A percentile compares a stretch with the other conserved stretches of the same genome.
Evolutionary conservation across 2,113 vertebrate genomes (phyloP).

Genomic region (cattle (Bos taurus)): DNA sequence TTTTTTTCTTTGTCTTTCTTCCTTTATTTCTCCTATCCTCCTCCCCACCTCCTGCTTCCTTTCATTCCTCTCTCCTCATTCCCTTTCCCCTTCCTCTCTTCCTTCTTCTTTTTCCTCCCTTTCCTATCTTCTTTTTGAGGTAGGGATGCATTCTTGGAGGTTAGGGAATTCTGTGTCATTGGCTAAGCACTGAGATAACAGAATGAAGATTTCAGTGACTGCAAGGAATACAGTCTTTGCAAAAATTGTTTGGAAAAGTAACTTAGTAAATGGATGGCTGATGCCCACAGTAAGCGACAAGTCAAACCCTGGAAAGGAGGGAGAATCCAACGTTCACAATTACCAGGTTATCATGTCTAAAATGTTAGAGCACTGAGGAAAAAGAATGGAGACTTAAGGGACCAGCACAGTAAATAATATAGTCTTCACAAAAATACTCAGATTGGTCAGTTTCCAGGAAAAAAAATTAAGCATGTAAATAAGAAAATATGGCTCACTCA

Average conservation of each 20-base stretch:
- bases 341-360: background rate
- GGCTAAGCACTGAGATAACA: background rate
- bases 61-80: background rate
- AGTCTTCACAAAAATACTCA: background rate
- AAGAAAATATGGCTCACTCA: background rate
- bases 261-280: background rate
- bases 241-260: background rate
- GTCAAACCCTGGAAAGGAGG: background rate
- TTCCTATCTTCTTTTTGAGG: background rate
- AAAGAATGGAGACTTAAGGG: background rate
- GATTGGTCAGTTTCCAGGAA: background rate
- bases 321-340: background rate
- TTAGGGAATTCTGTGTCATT: background rate
- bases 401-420: background rate
- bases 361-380: background rate
- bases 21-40: background rate
- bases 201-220: background rate
- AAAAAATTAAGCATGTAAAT: background rate
- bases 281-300: background rate
- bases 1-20: background rate
- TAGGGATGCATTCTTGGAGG: background rate
- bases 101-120: background rate
- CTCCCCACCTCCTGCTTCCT: background rate
- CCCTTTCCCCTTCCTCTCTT: background rate
- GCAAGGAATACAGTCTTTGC: background rate